Conservation (phyloP, 2,888 invertebrate genomes). For the Zelleria hepariella region DNA sequence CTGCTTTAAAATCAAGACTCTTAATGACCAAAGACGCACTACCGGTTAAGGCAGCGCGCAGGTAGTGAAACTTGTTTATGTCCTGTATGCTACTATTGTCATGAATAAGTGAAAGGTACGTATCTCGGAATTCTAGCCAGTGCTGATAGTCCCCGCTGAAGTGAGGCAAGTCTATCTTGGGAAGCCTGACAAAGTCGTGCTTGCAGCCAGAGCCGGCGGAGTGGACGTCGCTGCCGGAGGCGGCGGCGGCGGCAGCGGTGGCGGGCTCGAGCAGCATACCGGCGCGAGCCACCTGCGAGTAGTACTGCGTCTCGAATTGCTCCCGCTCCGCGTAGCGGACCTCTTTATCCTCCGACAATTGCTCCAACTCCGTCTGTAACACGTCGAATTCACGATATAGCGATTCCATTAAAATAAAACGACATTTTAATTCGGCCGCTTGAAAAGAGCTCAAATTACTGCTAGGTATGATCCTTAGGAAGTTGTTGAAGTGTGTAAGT, state of each 20-base stretch:
- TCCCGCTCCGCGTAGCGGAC: slow-evolving; percentile 10
- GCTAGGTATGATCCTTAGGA: background rate
- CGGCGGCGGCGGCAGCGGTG: background rate
- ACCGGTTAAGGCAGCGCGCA: background rate
- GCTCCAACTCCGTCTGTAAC: slow-evolving; percentile 12
- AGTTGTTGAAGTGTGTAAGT: background rate
- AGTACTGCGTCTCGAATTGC: slow-evolving; percentile 9
- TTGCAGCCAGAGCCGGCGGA: background rate
- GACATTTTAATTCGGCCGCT: slow-evolving; percentile 5
- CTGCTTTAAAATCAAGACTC: background rate
- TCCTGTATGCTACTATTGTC: background rate
- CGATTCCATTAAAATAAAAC: slow-evolving; percentile 3
- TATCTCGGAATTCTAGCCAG: background rate
- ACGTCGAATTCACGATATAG: slow-evolving; percentile 10
- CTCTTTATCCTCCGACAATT: slow-evolving; percentile 9
- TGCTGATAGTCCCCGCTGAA: slow-evolving; percentile 9
- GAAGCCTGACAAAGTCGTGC: slow-evolving; percentile 5
- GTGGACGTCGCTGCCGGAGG: background rate
- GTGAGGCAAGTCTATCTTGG: slow-evolving; percentile 9
- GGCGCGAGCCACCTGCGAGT: slow-evolving; percentile 8
- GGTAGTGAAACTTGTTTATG: background rate
- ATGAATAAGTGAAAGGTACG: background rate
- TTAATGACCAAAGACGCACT: background rate
- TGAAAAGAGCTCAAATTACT: background rate
- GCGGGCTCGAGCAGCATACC: background rate